These are phyloP conservation scores for Piprites chloris DNA, from an alignment of 2,113 vertebrate species.

Conservation along the genomic window DNA sequence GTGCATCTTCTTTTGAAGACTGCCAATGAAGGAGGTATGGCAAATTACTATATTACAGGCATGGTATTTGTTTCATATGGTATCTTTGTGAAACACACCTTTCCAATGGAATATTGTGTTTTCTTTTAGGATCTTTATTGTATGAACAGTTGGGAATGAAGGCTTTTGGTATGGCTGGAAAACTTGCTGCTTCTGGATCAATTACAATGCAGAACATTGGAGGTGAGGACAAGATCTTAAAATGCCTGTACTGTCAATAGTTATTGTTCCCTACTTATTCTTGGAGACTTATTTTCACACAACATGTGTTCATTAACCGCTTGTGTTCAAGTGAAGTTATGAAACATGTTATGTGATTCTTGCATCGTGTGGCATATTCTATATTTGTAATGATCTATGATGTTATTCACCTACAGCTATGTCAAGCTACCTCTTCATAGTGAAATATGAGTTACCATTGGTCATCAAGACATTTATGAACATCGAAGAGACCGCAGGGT, in stretches of 20 bases:
- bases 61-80: neutral
- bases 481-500: conserved; percentile 77
- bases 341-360: conserved; percentile 68
- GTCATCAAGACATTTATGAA: conserved; percentile 89
- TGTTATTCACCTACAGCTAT: conserved; percentile 87
- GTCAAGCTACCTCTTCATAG: conserved; percentile 99
- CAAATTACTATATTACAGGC: neutral
- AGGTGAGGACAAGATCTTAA: conserved; percentile 75
- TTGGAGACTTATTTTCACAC: conserved; percentile 50
- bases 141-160: conserved; percentile 95
- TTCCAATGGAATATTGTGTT: neutral
- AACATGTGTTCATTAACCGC: conserved; percentile 58
- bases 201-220: conserved; percentile 98
- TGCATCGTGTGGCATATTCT: conserved; percentile 64
- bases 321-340: conserved; percentile 60
- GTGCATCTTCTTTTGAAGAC: conserved; percentile 97
- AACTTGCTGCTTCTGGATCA: conserved; percentile 90
- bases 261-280: conserved; percentile 37
- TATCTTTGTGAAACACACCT: neutral
- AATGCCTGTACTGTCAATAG: neutral
- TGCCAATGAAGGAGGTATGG: conserved; percentile 94
- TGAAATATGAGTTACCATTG: conserved; percentile 97
- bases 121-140: conserved; percentile 82
- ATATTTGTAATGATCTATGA: conserved; percentile 76
- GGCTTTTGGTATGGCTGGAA: conserved; percentile 91